Percentiles rank a stretch among this genome's conserved stretches.
Evolutionary conservation across 2,113 vertebrate genomes (phyloP).

Genomic region (Gymnorhina tibicen): DNA sequence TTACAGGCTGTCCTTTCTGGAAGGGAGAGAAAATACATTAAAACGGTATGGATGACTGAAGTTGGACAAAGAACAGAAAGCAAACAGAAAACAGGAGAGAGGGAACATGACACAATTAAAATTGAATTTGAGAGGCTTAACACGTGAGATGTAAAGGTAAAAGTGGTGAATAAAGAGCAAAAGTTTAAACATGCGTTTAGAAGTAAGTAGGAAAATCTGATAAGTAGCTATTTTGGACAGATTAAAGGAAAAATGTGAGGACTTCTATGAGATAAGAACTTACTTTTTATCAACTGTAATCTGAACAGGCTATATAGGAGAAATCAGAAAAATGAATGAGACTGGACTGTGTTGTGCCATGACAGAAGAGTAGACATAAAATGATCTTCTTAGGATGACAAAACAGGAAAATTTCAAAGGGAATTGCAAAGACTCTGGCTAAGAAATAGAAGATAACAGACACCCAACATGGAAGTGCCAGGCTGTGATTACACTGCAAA

Average conservation of each 20-base stretch:
- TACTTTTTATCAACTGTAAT: slow-evolving; percentile 61
- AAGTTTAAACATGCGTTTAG: slow-evolving; percentile 36
- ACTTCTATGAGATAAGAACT: slow-evolving; percentile 23
- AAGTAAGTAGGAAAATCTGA: not conserved
- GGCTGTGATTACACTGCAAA: not conserved
- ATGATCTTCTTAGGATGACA: not conserved
- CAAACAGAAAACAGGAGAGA: not conserved
- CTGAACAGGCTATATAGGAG: slow-evolving; percentile 55
- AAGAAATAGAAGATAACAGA: not conserved
- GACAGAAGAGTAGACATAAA: not conserved
- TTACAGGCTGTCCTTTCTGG: not conserved
- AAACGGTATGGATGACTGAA: not conserved
- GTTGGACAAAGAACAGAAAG: not conserved
- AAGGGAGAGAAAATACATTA: not conserved
- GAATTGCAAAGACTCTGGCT: not conserved
- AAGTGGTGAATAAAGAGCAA: not conserved
- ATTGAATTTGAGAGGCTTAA: not conserved
- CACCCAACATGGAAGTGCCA: not conserved
- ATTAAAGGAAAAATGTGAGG: slow-evolving; percentile 17
- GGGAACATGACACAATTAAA: not conserved
- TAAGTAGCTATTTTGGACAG: slow-evolving; percentile 12
- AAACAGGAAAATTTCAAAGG: not conserved
- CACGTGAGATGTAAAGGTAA: not conserved
- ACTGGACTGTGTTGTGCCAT: not conserved
- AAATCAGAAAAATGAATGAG: slow-evolving; percentile 56